Conservation (phyloP, 2,797 vertebrate species). For the Lerista edwardsae region DNA sequence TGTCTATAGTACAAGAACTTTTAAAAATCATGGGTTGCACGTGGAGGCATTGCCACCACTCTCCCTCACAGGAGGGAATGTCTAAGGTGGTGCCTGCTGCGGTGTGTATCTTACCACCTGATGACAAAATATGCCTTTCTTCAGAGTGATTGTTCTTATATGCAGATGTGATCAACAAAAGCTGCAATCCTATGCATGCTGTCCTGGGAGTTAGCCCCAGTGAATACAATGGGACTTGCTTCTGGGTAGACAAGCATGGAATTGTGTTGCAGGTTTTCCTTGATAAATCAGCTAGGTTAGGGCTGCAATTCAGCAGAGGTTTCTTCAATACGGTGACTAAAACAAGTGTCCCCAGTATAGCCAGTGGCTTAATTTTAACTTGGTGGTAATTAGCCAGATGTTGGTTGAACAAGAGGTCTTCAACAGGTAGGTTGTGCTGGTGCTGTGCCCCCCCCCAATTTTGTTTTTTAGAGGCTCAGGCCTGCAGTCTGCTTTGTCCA, state of each 20-base stretch:
- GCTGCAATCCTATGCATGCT: no score
- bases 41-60: not conserved
- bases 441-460: no score
- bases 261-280: no score
- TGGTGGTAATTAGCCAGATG: conserved; percentile 21
- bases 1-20: not conserved
- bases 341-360: not conserved
- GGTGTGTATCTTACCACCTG: no score
- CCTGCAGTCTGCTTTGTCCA: no score
- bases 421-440: no score
- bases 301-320: not conserved
- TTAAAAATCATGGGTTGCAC: not conserved
- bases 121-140: not conserved
- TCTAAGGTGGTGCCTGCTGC: not conserved
- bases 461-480: no score
- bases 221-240: no score
- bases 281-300: not conserved
- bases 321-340: not conserved
- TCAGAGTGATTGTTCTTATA: not conserved
- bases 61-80: not conserved
- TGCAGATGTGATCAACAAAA: not conserved
- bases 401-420: not conserved
- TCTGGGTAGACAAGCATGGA: no score
- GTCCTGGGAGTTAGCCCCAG: no score
- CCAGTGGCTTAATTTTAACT: not conserved